Evolutionary conservation across 2,797 vertebrate genomes (phyloP), one percentile per base, ranked within the genome.

Genomic region (Prunella strophiata): DNA sequence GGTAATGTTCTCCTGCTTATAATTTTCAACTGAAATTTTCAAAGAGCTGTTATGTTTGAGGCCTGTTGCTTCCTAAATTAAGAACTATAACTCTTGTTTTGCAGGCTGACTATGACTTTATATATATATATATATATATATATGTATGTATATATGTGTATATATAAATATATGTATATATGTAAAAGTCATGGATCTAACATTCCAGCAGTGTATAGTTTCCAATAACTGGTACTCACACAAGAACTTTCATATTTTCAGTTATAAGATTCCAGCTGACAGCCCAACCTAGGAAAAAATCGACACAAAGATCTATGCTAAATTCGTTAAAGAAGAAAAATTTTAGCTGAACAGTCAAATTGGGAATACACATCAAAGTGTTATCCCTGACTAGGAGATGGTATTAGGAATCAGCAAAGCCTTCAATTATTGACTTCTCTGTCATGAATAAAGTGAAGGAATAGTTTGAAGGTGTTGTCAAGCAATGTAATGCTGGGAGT

Each of bases 401-500:
- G 17, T 30, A 74, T 68, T 82, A 81, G 82, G 75, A 86, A 94
- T 95, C 65, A 94, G 76, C 67, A 94, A 89, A 95, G 48, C 85
- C 68, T 90, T 94, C 82, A 80, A 86, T 97, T 97, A 91, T 89
- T 91, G 73, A 88, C 54, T 95, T 86, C 27, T 75, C 32, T 88
- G 71, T 79, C 85, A 62, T 36, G 38, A 93, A 83, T 88, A 45
- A 94, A 88, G 38, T 62, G 61, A 89, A 93, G 48, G 72, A 90
- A 91, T 77, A 93, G 48, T 94, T 96, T 95, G 45, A 94, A 94
- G 85, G 72, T 57, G n/a, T 92, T 93, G 77, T 95, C 89, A 96
- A 94, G 83, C 74, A 95, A 83, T 2, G 9, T 75, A 88, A 91
- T 95, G 36, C 79, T 85, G 94, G 40, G 26, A 96, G 40, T 89